Percentiles rank a stretch among this genome's conserved stretches.
Conservation (phyloP, 2,797 vertebrate species). For the Lithobates pipiens region DNA sequence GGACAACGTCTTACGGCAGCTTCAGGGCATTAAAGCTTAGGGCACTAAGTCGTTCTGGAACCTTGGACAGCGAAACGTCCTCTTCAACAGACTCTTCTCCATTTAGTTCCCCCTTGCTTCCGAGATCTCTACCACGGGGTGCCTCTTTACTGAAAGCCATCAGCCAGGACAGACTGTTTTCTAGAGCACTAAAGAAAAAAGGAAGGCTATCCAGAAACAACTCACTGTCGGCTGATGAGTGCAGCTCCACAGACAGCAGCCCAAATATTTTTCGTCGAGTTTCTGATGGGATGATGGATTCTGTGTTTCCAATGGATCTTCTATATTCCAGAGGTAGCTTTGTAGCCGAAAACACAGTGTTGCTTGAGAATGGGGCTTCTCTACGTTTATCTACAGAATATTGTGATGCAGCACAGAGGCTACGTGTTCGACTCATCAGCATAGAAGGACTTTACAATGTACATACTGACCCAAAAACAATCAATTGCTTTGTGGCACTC, state of each 20-base stretch:
- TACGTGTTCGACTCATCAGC: constrained; percentile 87
- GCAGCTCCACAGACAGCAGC: constrained; percentile 85
- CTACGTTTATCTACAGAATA: constrained; percentile 85
- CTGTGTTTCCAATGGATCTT: constrained; percentile 79
- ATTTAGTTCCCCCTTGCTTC: constrained; percentile 75
- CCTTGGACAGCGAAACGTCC: constrained; percentile 77
- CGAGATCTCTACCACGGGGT: constrained; percentile 74
- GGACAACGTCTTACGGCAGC: constrained; percentile 73
- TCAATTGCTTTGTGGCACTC: constrained; percentile 87
- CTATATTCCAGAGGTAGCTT: constrained; percentile 77
- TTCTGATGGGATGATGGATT: constrained; percentile 75
- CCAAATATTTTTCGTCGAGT: constrained; percentile 79
- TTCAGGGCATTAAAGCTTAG: constrained; percentile 68
- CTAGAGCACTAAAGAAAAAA: constrained; percentile 71
- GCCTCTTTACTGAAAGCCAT: constrained; percentile 78
- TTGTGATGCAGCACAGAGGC: constrained; percentile 79
- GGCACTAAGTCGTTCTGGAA: constrained; percentile 71
- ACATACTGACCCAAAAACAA: constrained; percentile 79
- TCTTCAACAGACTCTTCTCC: constrained; percentile 79
- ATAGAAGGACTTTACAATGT: constrained; percentile 81
- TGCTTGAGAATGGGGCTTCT: constrained; percentile 73
- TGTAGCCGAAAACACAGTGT: constrained; percentile 54
- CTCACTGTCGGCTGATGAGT: constrained; percentile 84
- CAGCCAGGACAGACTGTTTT: constrained; percentile 78
- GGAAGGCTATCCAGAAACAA: constrained; percentile 77